Conservation (phyloP, 2,888 invertebrate species). For the Notodonta ziczac region DNA sequence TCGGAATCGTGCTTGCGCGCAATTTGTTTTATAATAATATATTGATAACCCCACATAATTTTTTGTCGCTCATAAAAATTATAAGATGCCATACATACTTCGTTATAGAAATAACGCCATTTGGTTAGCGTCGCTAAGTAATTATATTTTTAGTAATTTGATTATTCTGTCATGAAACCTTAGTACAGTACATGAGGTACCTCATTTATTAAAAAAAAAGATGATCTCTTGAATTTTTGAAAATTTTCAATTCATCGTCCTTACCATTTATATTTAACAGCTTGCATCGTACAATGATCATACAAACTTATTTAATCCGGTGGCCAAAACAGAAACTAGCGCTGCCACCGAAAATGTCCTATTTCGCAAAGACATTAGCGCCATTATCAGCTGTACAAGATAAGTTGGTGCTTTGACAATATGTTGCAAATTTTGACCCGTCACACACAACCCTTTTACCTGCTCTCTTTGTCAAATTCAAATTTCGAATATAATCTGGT, state of each 20-base stretch:
- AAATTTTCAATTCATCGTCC: neutral
- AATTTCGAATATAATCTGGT: neutral
- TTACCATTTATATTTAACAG: neutral
- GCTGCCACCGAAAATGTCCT: neutral
- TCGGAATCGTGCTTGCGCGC: no score
- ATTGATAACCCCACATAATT: no score
- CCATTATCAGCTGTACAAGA: neutral
- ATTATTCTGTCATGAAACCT: neutral
- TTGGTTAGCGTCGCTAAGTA: neutral
- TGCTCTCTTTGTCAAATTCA: slow-evolving; percentile 8
- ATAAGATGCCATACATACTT: neutral
- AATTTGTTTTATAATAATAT: no score
- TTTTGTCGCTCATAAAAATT: no score
- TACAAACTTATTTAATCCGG: neutral
- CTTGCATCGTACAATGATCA: neutral
- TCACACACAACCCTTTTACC: neutral
- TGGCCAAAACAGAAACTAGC: neutral
- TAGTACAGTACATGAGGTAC: no score
- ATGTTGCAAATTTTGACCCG: neutral
- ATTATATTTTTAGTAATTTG: neutral
- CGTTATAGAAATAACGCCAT: neutral
- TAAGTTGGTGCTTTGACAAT: neutral
- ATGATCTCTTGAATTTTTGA: neutral
- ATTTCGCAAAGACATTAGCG: neutral
- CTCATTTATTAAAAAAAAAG: neutral